Evolutionary conservation across 2,888 invertebrate genomes (phyloP), one percentile per base, ranked within the genome.

Genomic region (Tetranychus piercei): DNA sequence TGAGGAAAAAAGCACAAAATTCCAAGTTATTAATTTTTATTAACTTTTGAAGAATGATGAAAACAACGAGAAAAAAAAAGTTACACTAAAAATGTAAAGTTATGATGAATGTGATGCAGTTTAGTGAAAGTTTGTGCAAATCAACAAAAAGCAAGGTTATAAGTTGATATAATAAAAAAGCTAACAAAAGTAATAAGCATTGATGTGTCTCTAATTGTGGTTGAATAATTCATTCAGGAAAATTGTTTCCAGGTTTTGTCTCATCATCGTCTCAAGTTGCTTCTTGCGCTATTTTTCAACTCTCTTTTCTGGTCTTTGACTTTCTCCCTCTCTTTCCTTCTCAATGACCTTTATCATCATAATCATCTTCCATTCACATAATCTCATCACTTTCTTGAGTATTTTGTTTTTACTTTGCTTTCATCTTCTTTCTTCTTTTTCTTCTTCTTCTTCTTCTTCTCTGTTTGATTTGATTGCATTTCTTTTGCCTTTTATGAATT

Each of bases 291-390:
- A 34, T 5, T 55, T 15, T 55, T 55, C 55, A 55, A 15, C 55
- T 55, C 55, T 55, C 55, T 55, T 55, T 55, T 55, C 55, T 55
- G 55, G 55, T 55, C 55, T 55, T 55, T 55, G 55, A 55, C 55
- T 55, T 55, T 55, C 23, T 23, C 23, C 2, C 23, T 23, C 23
- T 45, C 8, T 6, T 55, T 55, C 15, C 15, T 15, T 55, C 15
- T 15, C 55, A 55, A 55, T 55, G 11, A 55, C 15, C 55, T 15
- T 55, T 15, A 15, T 55, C 55, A 55, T 55, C 55, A 15, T 55
- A 15, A 55, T 55, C 55, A 55, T 34, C 34, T 34, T 34, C 3
- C 34, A 34, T 34, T 34, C 34, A 34, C 34, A 34, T 34, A 34
- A 34, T 34, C 34, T 34, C 34, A 34, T 34, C 34, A 34, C 34